Evolutionary conservation across 2,113 vertebrate genomes (phyloP).

Genomic region (Gymnobelideus leadbeateri): DNA sequence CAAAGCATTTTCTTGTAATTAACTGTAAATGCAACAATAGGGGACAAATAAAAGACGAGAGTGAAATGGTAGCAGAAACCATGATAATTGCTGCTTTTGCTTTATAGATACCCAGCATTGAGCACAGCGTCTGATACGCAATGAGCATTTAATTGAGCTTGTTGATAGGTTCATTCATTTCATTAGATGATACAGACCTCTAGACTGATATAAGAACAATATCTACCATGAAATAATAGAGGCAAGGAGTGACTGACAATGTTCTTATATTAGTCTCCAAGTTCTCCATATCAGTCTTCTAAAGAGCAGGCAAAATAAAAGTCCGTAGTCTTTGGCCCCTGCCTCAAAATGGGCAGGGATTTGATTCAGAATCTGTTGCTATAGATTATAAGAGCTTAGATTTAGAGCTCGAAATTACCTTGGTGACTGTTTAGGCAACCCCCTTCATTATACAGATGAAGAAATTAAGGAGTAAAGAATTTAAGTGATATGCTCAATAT

Average conservation of each 20-base stretch:
- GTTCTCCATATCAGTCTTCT: background rate
- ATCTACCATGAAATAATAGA: background rate
- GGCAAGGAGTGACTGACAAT: background rate
- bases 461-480: background rate
- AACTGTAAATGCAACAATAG: background rate
- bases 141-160: background rate
- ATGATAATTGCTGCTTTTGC: background rate
- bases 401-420: background rate
- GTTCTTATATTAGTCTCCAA: background rate
- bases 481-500: background rate
- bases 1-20: background rate
- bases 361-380: background rate
- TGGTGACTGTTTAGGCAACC: background rate
- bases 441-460: background rate
- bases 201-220: background rate
- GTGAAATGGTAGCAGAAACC: background rate
- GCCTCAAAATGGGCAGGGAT: background rate
- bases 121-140: background rate
- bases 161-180: background rate
- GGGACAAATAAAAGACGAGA: background rate
- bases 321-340: background rate
- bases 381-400: background rate
- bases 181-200: background rate
- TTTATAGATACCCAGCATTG: background rate
- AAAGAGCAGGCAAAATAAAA: background rate